Evolutionary conservation across 2,888 invertebrate genomes (phyloP), one percentile per base, ranked within the genome.

Genomic region (Hetaerina titia): DNA sequence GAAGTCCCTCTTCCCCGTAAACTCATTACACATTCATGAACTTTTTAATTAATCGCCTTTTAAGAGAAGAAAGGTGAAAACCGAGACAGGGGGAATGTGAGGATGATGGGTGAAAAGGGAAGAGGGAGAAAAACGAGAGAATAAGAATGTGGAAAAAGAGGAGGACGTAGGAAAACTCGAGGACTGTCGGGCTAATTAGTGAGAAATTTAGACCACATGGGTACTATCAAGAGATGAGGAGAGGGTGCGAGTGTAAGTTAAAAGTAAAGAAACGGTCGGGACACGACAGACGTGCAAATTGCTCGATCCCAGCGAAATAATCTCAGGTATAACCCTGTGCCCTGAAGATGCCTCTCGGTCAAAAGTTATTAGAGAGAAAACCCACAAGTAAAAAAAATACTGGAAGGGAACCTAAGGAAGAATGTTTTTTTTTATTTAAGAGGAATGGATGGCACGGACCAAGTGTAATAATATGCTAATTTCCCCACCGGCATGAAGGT

Each of bases 1-100:
- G 2, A 81, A 31, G 25, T 7, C 31, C 69, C 5, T 8, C 69
- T n/a, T n/a, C 9, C 22, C 31, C 15, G 9, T 6, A 31, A 15
- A 25, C 11, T 17, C n/a, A 81, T 81, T 81, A 15, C 31, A 13
- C 11, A 81, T 81, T 11, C 31, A 81, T 81, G 81, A 81, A 81
- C 9, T 81, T 81, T 74, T 81, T 81, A 81, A 81, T 81, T 81
- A 81, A 81, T 81, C 11, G 81, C 81, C 81, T 31, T 81, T 81
- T 22, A 31, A 1, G 81, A 81, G 81, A n/a, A 31, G 9, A 81
- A 81, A 81, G 81, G 81, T 31, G 31, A 81, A 31, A 11, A 25
- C 2, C 22, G 31, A 81, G 81, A 6, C 31, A 13, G 31, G 15
- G 81, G 31, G 31, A 69, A n/a, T n/a, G n/a, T 31, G 31, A 81